Conservation (phyloP, 2,797 vertebrate species). For the Holocentrus rufus region DNA sequence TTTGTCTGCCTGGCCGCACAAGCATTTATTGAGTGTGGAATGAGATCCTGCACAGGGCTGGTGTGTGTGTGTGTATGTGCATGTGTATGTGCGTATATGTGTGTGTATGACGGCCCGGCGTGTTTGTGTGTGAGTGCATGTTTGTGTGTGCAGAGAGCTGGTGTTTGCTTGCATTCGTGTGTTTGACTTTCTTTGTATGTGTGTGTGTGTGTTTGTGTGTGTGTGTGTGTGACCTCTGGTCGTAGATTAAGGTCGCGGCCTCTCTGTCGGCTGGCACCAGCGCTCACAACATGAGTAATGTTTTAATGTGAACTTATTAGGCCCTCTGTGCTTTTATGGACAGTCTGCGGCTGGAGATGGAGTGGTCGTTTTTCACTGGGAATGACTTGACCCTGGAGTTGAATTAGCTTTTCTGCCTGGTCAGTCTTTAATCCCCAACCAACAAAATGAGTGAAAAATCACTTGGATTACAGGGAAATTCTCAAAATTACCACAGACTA, state of each 20-base stretch:
- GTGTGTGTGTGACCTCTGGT: slow-evolving; percentile 65
- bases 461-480: not conserved
- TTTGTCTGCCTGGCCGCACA: slow-evolving; percentile 61
- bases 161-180: no score
- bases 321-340: slow-evolving; percentile 43
- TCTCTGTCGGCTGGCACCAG: slow-evolving; percentile 55
- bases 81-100: slow-evolving; percentile 20
- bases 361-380: slow-evolving; percentile 46
- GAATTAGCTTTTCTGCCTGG: slow-evolving; percentile 25
- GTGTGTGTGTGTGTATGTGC: slow-evolving; percentile 28
- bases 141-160: not conserved
- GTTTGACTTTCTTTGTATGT: no score
- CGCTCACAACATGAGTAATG: slow-evolving; percentile 67
- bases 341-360: slow-evolving; percentile 43
- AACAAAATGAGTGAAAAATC: not conserved
- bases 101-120: not conserved
- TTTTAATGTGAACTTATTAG: slow-evolving; percentile 67
- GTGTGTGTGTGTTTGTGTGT: not conserved
- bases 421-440: slow-evolving; percentile 15
- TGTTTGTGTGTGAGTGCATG: slow-evolving; percentile 11
- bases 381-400: slow-evolving; percentile 44
- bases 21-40: slow-evolving; percentile 68
- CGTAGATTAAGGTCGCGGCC: slow-evolving; percentile 67
- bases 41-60: slow-evolving; percentile 46
- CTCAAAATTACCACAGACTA: not conserved